These are phyloP conservation scores for Nomada fucata DNA, from an alignment of 2,888 invertebrate genomes.

Conservation along the genomic window DNA sequence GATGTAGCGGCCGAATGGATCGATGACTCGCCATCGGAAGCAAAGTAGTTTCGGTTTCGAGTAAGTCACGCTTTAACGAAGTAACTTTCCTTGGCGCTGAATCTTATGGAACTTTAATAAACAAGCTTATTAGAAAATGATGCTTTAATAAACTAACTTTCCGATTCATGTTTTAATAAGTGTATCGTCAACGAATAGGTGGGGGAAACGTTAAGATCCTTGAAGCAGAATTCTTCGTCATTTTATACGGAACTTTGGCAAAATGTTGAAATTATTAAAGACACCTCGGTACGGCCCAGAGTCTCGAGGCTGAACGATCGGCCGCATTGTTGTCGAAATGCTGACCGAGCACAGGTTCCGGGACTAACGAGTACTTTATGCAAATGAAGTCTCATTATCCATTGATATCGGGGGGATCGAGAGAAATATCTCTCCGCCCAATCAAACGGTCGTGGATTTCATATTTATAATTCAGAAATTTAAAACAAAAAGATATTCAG, in stretches of 20 bases:
- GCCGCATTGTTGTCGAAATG: constrained; percentile 52
- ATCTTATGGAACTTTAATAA: constrained; percentile 40
- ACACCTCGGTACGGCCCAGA: constrained; percentile 11
- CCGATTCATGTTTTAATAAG: neutral
- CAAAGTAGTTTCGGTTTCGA: constrained; percentile 33
- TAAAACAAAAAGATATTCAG: neutral
- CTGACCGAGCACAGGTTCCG: constrained; percentile 18
- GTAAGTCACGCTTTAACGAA: constrained; percentile 44
- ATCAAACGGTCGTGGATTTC: constrained; percentile 17
- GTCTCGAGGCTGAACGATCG: constrained; percentile 47
- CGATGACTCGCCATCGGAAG: constrained; percentile 3
- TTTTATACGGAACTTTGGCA: neutral
- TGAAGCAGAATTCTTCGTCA: neutral
- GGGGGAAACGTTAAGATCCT: neutral
- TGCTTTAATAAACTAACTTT: constrained; percentile 31
- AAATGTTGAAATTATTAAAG: constrained; percentile 17
- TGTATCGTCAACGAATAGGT: neutral
- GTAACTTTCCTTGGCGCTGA: constrained; percentile 32
- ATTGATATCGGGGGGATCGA: neutral
- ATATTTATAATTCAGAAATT: constrained; percentile 31
- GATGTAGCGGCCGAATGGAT: constrained; percentile 18
- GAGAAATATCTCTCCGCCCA: neutral
- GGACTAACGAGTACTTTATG: constrained; percentile 64
- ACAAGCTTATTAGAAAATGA: constrained; percentile 40
- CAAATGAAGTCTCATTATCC: constrained; percentile 50